phyloP scores from a whole-genome alignment of 2,888 invertebrate genomes.

The Clitarchus hookeri region DNA sequence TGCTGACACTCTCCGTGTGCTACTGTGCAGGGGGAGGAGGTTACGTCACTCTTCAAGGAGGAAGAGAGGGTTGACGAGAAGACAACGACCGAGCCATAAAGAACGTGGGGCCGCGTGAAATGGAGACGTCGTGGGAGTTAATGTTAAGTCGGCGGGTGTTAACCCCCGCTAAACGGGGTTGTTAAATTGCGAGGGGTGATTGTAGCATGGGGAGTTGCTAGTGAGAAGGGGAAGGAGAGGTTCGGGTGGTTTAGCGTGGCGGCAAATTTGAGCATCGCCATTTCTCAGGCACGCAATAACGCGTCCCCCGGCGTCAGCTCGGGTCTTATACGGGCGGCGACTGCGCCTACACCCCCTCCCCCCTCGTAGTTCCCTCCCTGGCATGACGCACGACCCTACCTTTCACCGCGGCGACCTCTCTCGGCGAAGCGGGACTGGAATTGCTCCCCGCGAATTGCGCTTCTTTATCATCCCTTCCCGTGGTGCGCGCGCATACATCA shows the following conservation, averaged over 20 bases:
- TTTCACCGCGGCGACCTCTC: not conserved
- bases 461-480: not conserved
- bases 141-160: not conserved
- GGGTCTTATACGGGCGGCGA: not conserved
- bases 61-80: no score
- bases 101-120: not conserved
- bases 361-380: not conserved
- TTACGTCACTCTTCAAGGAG: no score
- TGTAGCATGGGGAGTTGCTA: not conserved
- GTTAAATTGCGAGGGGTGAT: no score
- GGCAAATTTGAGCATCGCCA: not conserved
- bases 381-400: not conserved
- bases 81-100: no score
- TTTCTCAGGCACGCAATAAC: conserved; percentile 9
- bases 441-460: not conserved
- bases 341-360: not conserved
- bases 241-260: no score
- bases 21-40: no score
- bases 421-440: not conserved
- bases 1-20: no score
- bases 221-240: not conserved
- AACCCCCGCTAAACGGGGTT: not conserved
- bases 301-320: not conserved
- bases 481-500: not conserved
- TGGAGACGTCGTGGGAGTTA: not conserved